A percentile compares a stretch with the other conserved stretches of the same genome.
Evolutionary conservation across 2,797 vertebrate species (phyloP).

Genomic region (Argentina silus): DNA sequence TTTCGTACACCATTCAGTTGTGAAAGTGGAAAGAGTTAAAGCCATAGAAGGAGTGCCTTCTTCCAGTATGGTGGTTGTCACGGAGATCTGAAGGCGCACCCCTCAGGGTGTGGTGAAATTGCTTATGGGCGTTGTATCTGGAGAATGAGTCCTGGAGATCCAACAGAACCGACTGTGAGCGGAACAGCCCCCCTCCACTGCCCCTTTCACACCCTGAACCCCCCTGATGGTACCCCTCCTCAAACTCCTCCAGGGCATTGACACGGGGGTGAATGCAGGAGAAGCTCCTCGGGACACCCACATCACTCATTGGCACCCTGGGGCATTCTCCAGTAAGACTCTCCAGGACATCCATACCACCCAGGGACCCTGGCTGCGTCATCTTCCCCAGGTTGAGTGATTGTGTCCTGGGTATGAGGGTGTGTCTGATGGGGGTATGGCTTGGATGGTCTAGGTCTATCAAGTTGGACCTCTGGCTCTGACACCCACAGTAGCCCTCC

Average conservation of each 20-base stretch:
- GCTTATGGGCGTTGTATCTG: conserved; percentile 54
- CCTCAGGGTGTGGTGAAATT: conserved; percentile 41
- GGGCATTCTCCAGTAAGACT: background rate
- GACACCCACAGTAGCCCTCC: background rate
- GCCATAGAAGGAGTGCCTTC: conserved; percentile 61
- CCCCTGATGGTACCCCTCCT: background rate
- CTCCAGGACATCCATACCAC: background rate
- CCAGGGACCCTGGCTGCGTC: background rate
- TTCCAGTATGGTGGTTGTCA: conserved; percentile 54
- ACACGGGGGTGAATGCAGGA: background rate
- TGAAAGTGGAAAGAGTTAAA: conserved; percentile 68
- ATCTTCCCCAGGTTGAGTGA: background rate
- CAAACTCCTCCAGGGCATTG: background rate
- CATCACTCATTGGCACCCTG: background rate
- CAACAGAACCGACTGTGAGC: conserved; percentile 33
- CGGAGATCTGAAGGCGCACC: conserved; percentile 63
- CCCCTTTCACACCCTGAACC: conserved; percentile 12
- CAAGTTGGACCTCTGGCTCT: background rate
- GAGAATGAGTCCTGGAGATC: conserved; percentile 65
- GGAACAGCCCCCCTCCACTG: conserved; percentile 29
- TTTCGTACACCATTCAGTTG: conserved; percentile 43
- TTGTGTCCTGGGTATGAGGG: background rate
- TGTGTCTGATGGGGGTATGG: background rate
- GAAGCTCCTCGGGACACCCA: background rate
- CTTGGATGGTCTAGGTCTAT: background rate